Evolutionary conservation across 2,797 vertebrate genomes (phyloP).

Genomic region (Lutjanus argentimaculatus): DNA sequence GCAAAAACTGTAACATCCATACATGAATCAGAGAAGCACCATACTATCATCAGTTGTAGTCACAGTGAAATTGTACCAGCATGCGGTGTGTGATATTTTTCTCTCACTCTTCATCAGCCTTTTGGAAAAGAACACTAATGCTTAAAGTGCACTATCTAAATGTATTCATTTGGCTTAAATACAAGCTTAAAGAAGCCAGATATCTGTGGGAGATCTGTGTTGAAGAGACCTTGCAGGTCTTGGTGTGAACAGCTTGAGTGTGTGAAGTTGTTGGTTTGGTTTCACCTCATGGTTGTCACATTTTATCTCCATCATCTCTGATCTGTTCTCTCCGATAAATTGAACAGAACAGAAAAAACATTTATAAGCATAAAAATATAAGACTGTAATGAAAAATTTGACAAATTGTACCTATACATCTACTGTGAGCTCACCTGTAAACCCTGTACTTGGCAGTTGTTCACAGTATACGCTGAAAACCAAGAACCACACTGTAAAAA

Average conservation of each 20-base stretch:
- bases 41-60: not conserved
- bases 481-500: not conserved
- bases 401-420: not conserved
- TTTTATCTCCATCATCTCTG: not conserved
- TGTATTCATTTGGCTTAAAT: not conserved
- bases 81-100: not conserved
- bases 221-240: not conserved
- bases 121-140: not conserved
- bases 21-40: not conserved
- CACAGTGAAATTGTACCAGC: not conserved
- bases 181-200: not conserved
- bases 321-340: not conserved
- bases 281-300: conserved; percentile 10
- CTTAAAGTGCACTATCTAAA: not conserved
- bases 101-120: not conserved
- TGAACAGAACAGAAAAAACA: not conserved
- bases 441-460: not conserved
- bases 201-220: not conserved
- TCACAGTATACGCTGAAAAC: not conserved
- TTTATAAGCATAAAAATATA: not conserved
- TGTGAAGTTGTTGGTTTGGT: conserved; percentile 10
- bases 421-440: not conserved
- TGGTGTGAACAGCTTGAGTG: not conserved
- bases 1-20: not conserved
- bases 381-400: too few relatives aligned